These are phyloP conservation scores for Drosophila subobscura DNA, from an alignment of 1,140 invertebrate species.

Conservation along the genomic window DNA sequence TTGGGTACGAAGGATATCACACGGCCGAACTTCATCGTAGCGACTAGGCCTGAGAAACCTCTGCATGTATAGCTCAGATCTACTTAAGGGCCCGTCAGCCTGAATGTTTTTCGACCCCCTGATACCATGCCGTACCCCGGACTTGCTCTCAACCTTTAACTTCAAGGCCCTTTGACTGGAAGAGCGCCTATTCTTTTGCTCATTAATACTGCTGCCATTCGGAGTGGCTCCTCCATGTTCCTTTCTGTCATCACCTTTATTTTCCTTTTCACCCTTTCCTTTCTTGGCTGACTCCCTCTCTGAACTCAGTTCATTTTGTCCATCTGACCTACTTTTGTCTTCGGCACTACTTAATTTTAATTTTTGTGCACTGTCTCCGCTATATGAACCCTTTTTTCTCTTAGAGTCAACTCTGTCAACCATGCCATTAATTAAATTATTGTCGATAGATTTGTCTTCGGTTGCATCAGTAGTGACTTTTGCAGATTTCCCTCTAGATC, in stretches of 20 bases:
- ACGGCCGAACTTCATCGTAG: constrained; percentile 47
- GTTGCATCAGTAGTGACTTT: background rate
- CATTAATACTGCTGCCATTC: background rate
- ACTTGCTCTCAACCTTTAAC: background rate
- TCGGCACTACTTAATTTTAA: background rate
- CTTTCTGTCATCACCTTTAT: background rate
- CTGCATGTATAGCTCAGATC: background rate
- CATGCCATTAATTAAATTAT: constrained; percentile 1
- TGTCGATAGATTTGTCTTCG: constrained; percentile 9
- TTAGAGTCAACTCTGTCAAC: background rate
- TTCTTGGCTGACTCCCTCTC: too few relatives aligned
- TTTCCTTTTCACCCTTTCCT: background rate
- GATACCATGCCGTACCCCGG: constrained; percentile 3
- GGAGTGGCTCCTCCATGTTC: background rate
- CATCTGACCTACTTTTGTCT: background rate
- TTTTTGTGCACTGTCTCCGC: constrained; percentile 1
- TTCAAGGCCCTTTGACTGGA: background rate
- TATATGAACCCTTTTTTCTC: background rate
- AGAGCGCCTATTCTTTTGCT: background rate
- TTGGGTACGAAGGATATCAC: constrained; percentile 54
- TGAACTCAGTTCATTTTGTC: background rate
- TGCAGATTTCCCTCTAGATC: background rate
- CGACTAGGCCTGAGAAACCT: constrained; percentile 18
- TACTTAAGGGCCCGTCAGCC: background rate
- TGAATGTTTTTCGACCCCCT: constrained; percentile 24